These are phyloP conservation scores for Theocolax elegans DNA, from an alignment of 1,140 invertebrate genomes.

Conservation along the genomic window DNA sequence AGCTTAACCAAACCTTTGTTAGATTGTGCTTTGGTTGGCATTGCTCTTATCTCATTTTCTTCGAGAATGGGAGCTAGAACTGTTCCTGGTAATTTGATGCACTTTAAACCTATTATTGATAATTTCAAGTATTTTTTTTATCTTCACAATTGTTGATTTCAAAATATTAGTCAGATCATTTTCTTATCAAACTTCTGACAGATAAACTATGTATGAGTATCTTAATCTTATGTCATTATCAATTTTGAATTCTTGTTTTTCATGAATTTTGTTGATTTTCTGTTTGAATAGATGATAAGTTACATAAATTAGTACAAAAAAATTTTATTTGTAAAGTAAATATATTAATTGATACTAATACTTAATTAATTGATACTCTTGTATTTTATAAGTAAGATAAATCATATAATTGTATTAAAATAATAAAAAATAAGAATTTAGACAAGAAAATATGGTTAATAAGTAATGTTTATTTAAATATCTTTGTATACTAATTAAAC, in stretches of 20 bases:
- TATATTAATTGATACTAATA: too few relatives aligned
- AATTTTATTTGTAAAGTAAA: neutral
- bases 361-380: too few relatives aligned
- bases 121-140: neutral
- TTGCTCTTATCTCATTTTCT: conserved; percentile 84
- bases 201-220: neutral
- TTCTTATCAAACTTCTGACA: neutral
- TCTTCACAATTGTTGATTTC: neutral
- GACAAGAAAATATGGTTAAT: too few relatives aligned
- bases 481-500: too few relatives aligned
- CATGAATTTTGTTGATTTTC: neutral
- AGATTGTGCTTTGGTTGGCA: conserved; percentile 88
- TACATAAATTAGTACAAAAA: neutral
- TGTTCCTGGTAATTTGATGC: conserved; percentile 71
- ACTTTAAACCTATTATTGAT: neutral
- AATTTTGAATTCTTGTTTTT: conserved; percentile 19
- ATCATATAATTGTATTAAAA: too few relatives aligned
- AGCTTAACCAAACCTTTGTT: conserved; percentile 96
- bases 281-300: neutral
- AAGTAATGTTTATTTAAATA: too few relatives aligned
- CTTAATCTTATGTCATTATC: neutral
- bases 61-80: conserved; percentile 83
- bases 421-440: too few relatives aligned
- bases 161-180: neutral
- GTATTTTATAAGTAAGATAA: too few relatives aligned